Evolutionary conservation across 1,140 invertebrate species (phyloP).

Genomic region (Drosophila paulistorum): DNA sequence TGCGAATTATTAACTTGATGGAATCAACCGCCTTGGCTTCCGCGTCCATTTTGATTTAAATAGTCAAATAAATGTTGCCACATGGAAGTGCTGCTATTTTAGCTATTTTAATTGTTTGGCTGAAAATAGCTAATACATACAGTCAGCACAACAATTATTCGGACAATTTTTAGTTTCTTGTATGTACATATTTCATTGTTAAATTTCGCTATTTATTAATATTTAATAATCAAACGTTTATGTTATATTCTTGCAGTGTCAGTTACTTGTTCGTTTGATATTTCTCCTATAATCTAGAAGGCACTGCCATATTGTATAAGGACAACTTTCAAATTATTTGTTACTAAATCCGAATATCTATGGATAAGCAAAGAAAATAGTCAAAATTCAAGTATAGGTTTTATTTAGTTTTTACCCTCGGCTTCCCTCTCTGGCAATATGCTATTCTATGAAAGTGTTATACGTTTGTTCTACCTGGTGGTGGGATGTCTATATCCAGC

Average conservation of each 20-base stretch:
- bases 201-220: background rate
- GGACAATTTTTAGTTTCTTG: too few species aligned
- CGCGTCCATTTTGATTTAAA: constrained; percentile 6
- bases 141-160: too few species aligned
- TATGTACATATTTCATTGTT: background rate
- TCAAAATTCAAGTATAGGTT: background rate
- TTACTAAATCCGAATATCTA: background rate
- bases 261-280: background rate
- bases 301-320: background rate
- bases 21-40: background rate
- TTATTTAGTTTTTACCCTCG: background rate
- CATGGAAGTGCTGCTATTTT: background rate
- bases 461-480: constrained; percentile 35
- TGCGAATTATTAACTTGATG: constrained; percentile 11
- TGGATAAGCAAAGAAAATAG: background rate
- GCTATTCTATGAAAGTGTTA: constrained; percentile 18
- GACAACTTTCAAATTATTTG: background rate
- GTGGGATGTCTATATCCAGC: constrained; percentile 68
- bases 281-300: background rate
- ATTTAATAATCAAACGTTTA: background rate
- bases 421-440: background rate
- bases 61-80: background rate
- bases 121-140: background rate
- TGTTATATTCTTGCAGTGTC: background rate
- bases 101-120: background rate